A percentile compares a stretch with the other conserved stretches of the same genome.
Conservation (phyloP, 2,113 vertebrate genomes). For the Datnioides undecimradiatus region DNA sequence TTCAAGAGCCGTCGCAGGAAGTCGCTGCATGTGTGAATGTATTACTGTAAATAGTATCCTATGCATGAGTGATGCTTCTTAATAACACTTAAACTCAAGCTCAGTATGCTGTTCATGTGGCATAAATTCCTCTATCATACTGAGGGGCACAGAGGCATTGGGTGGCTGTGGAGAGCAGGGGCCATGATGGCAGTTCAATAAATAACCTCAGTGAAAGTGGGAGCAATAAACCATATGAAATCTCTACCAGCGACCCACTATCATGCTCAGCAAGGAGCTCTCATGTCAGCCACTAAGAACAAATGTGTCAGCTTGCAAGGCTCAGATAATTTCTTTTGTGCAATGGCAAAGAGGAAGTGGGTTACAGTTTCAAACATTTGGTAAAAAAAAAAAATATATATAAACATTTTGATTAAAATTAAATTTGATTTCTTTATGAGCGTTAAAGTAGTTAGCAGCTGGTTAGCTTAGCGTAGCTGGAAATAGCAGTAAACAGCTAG, state of each 20-base stretch:
- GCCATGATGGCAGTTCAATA: constrained; percentile 79
- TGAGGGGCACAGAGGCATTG: constrained; percentile 60
- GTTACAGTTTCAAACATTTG: constrained; percentile 9
- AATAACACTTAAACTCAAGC: constrained; percentile 78
- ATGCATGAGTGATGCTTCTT: constrained; percentile 77
- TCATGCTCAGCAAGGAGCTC: constrained; percentile 62
- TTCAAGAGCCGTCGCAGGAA: constrained; percentile 66
- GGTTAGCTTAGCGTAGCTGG: background rate
- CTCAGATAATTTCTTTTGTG: constrained; percentile 49
- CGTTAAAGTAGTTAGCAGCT: no score
- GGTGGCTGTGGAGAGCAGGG: constrained; percentile 66
- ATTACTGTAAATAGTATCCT: constrained; percentile 77
- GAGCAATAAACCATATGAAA: constrained; percentile 82
- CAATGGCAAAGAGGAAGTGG: constrained; percentile 10
- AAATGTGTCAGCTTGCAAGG: constrained; percentile 54
- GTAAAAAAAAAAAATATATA: no score
- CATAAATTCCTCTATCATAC: constrained; percentile 78
- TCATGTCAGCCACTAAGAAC: constrained; percentile 54
- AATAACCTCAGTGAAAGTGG: constrained; percentile 80
- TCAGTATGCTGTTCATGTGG: constrained; percentile 66
- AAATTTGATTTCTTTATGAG: no score
- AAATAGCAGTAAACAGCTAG: background rate
- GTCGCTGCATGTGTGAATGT: constrained; percentile 51
- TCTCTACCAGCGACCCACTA: constrained; percentile 66
- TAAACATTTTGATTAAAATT: no score